phyloP scores from a whole-genome alignment of 2,888 invertebrate species.

The Chloroclystis v-ata region DNA sequence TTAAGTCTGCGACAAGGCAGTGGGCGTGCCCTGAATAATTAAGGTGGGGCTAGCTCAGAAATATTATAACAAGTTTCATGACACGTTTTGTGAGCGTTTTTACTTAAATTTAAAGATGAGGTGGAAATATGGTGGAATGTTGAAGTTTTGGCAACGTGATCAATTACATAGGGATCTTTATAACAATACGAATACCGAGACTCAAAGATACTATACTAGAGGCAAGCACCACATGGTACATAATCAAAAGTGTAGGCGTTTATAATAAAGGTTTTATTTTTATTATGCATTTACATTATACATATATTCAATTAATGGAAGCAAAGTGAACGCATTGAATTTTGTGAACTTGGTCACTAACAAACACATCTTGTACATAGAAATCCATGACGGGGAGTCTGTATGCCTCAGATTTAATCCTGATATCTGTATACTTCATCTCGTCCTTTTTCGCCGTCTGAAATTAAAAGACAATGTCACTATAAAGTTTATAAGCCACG shows the following conservation, averaged over 20 bases:
- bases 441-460: conserved; percentile 5
- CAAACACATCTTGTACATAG: conserved; percentile 30
- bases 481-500: too few relatives aligned
- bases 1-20: conserved; percentile 37
- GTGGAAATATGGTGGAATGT: too few relatives aligned
- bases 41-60: conserved; percentile 37
- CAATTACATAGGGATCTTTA: too few relatives aligned
- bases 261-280: too few relatives aligned
- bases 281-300: too few relatives aligned
- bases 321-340: conserved; percentile 36
- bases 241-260: too few relatives aligned
- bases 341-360: conserved; percentile 24
- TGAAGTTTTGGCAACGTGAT: too few relatives aligned
- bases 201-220: too few relatives aligned
- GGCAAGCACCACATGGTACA: too few relatives aligned
- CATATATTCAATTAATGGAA: conserved; percentile 25
- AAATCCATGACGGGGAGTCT: conserved; percentile 37
- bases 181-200: too few relatives aligned
- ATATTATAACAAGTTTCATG: conserved; percentile 29
- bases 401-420: conserved; percentile 21
- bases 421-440: conserved; percentile 30
- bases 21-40: conserved; percentile 50
- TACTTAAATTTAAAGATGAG: not conserved
- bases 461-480: conserved; percentile 12
- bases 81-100: not conserved